Conservation (phyloP, 2,888 invertebrate genomes). For the Hermodice carunculata region DNA sequence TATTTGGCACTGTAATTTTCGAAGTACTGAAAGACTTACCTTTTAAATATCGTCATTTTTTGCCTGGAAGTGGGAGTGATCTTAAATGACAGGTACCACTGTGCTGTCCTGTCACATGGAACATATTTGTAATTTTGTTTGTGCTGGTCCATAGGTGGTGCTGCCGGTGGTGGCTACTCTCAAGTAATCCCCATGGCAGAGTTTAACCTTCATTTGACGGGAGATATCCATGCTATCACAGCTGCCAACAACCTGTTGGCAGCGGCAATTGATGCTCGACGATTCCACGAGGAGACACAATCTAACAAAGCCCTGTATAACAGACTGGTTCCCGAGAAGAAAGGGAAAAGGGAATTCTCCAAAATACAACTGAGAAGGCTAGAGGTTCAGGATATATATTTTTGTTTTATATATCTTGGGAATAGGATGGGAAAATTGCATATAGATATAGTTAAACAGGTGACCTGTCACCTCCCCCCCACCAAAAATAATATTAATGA, state of each 20-base stretch:
- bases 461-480: no score
- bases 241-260: constrained; percentile 98
- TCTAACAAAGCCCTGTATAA: constrained; percentile 84
- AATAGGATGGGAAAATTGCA: neutral
- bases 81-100: no score
- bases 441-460: no score
- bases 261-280: constrained; percentile 95
- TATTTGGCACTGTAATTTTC: no score
- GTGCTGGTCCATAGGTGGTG: constrained; percentile 80
- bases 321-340: constrained; percentile 87
- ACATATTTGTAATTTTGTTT: no score
- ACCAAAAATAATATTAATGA: no score
- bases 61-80: no score
- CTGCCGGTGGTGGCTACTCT: constrained; percentile 98
- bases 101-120: no score
- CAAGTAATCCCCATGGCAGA: constrained; percentile 99
- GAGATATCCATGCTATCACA: constrained; percentile 97
- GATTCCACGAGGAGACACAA: constrained; percentile 97
- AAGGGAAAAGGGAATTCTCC: constrained; percentile 86
- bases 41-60: no score
- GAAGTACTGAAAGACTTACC: no score
- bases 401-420: neutral
- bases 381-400: constrained; percentile 55
- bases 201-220: constrained; percentile 96
- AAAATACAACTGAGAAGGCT: constrained; percentile 84